These are phyloP conservation scores for Orius insidiosus DNA, from an alignment of 1,140 invertebrate genomes.

Conservation along the genomic window DNA sequence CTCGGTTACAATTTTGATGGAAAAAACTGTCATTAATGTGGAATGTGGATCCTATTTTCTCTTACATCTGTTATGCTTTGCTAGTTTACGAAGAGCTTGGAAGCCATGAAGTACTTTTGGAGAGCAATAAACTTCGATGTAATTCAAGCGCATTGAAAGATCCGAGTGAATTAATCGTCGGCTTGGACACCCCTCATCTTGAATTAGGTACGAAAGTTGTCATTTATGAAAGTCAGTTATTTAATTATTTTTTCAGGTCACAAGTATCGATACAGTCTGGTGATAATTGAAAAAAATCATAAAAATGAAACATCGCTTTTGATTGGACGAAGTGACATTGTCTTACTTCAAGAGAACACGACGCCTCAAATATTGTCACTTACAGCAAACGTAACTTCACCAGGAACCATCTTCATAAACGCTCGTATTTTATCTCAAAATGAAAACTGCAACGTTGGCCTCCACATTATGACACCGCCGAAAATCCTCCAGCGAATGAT, in stretches of 20 bases:
- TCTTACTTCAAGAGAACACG: too few relatives aligned
- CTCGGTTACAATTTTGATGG: constrained; percentile 24
- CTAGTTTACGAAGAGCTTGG: constrained; percentile 51
- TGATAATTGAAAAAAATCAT: constrained; percentile 25
- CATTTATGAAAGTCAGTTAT: too few relatives aligned
- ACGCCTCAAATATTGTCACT: too few relatives aligned
- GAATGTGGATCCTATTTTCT: constrained; percentile 34
- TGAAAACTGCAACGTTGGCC: too few relatives aligned
- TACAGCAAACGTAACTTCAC: too few relatives aligned
- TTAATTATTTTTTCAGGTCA: constrained; percentile 19
- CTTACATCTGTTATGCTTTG: constrained; percentile 50
- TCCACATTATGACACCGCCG: too few relatives aligned
- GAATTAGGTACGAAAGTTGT: constrained; percentile 28
- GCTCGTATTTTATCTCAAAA: too few relatives aligned
- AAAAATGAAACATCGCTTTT: too few relatives aligned
- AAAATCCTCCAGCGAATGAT: too few relatives aligned
- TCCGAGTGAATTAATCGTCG: constrained; percentile 30
- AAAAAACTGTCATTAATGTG: constrained; percentile 21
- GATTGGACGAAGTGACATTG: too few relatives aligned
- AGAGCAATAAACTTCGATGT: constrained; percentile 37
- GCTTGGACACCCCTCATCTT: constrained; percentile 30
- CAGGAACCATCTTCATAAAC: too few relatives aligned
- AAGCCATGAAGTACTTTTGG: constrained; percentile 40
- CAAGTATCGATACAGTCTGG: constrained; percentile 34
- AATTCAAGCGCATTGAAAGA: constrained; percentile 35